These are phyloP conservation scores for Narcine bancroftii DNA, from an alignment of 2,113 vertebrate genomes.

Conservation along the genomic window DNA sequence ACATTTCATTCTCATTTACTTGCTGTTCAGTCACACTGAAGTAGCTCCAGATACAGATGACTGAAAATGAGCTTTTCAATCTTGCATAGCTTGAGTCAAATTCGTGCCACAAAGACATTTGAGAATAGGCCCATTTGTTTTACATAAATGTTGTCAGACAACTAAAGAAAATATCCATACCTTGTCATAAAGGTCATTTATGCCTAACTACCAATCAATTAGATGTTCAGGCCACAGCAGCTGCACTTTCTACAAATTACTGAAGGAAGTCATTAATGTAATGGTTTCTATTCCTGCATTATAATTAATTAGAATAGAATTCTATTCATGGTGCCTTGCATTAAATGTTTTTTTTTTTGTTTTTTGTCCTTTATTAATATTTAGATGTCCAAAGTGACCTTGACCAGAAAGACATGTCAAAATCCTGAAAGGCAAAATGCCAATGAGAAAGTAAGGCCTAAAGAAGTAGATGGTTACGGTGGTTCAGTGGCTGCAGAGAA, in stretches of 20 bases:
- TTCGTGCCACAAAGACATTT: neutral
- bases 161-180: neutral
- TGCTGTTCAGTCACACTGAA: neutral
- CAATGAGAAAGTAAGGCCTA: neutral
- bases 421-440: neutral
- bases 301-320: neutral
- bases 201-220: neutral
- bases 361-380: neutral
- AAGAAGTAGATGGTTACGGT: neutral
- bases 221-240: neutral
- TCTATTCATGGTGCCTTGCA: too few relatives aligned
- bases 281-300: neutral
- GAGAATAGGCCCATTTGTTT: neutral
- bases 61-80: neutral
- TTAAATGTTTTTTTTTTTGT: neutral
- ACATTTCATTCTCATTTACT: neutral
- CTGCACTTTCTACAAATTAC: slow-evolving; percentile 30
- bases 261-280: slow-evolving; percentile 6
- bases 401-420: neutral
- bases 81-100: neutral
- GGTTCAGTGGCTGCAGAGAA: too few relatives aligned
- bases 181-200: neutral
- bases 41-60: neutral
- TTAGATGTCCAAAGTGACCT: neutral
- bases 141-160: neutral